Percentiles rank a stretch among this genome's conserved stretches.
Conservation (phyloP, 1,140 invertebrate genomes). For the Ladona fulva region DNA sequence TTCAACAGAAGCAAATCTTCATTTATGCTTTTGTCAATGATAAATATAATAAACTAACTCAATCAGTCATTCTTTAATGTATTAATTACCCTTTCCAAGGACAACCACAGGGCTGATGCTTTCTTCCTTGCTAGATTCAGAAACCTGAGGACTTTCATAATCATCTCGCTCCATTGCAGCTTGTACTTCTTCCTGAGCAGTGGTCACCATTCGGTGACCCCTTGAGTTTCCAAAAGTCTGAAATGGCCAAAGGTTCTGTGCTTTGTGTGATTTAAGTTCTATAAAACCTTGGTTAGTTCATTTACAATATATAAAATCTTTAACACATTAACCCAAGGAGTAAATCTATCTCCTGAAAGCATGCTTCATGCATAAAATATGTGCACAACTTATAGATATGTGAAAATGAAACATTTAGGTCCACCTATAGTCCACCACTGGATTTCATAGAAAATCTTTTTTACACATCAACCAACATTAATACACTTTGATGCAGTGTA, state of each 20-base stretch:
- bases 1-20: too few relatives aligned
- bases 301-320: constrained; percentile 6
- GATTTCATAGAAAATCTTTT: too few relatives aligned
- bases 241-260: constrained; percentile 60
- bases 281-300: not conserved
- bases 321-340: not conserved
- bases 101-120: constrained; percentile 30
- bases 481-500: too few relatives aligned
- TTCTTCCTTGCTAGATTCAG: constrained; percentile 22
- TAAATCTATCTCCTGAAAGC: not conserved
- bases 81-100: constrained; percentile 34
- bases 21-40: too few relatives aligned
- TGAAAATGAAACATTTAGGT: too few relatives aligned
- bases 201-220: constrained; percentile 41
- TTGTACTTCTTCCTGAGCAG: constrained; percentile 14
- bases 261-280: constrained; percentile 29
- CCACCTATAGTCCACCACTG: too few relatives aligned
- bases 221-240: constrained; percentile 54
- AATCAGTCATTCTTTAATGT: too few relatives aligned
- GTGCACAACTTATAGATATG: too few relatives aligned
- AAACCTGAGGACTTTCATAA: constrained; percentile 12
- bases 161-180: constrained; percentile 17
- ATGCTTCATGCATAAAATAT: not conserved
- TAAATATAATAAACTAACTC: too few relatives aligned
- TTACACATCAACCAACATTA: too few relatives aligned